These are phyloP conservation scores for Rhyacophila brunnea DNA, from an alignment of 1,140 invertebrate species.

Conservation along the genomic window DNA sequence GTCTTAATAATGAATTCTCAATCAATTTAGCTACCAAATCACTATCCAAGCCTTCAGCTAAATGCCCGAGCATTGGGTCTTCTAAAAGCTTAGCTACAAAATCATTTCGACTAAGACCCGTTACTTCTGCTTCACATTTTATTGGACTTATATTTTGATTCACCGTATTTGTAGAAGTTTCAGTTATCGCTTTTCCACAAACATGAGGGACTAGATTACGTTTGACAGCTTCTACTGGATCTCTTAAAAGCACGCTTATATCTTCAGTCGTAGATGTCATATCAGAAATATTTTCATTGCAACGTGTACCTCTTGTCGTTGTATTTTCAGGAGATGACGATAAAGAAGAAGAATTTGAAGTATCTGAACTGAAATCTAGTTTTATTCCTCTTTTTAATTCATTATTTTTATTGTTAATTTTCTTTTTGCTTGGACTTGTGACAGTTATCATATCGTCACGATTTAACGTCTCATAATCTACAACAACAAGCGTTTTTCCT, in stretches of 20 bases:
- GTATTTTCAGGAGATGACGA: constrained; percentile 25
- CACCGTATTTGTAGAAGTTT: constrained; percentile 13
- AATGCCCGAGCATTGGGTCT: constrained; percentile 60
- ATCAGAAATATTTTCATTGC: constrained; percentile 36
- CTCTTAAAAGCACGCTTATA: constrained; percentile 57
- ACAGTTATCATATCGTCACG: constrained; percentile 1
- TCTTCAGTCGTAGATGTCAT: constrained; percentile 40
- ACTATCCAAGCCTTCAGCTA: constrained; percentile 59
- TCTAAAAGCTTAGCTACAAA: constrained; percentile 59
- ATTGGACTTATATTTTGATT: constrained; percentile 38
- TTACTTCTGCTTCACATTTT: constrained; percentile 34
- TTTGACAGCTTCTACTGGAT: constrained; percentile 70
- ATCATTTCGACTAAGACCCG: constrained; percentile 27
- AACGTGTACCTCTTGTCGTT: constrained; percentile 33
- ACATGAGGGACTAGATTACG: constrained; percentile 70
- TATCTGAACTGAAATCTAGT: background rate
- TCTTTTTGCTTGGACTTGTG: background rate
- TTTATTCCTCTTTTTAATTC: constrained; percentile 1
- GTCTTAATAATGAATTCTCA: constrained; percentile 61
- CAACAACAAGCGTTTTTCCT: constrained; percentile 28
- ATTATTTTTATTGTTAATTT: background rate
- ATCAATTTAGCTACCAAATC: constrained; percentile 60
- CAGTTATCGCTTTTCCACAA: constrained; percentile 58
- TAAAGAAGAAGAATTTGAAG: background rate
- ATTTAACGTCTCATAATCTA: constrained; percentile 33